Evolutionary conservation across 1,140 invertebrate species (phyloP).

Genomic region (Drosophila ananassae): DNA sequence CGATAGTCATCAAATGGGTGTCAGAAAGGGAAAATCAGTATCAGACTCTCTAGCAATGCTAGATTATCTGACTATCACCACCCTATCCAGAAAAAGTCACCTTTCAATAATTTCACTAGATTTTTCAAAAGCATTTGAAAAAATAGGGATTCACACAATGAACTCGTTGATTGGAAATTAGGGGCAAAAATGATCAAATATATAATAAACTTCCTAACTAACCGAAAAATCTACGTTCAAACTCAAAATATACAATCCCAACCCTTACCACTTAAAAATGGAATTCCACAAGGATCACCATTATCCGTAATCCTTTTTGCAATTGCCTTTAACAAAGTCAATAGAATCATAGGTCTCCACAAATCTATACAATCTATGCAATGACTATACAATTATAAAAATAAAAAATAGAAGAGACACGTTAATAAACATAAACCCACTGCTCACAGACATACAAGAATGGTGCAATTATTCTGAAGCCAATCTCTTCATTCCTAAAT

Average conservation of each 20-base stretch:
- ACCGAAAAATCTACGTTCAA: neutral
- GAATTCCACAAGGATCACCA: too few species aligned
- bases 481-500: neutral
- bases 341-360: neutral
- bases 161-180: neutral
- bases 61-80: neutral
- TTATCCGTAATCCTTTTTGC: too few species aligned
- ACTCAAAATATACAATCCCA: too few species aligned
- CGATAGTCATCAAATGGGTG: neutral
- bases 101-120: neutral
- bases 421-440: neutral
- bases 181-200: conserved; percentile 2
- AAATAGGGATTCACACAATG: neutral
- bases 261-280: too few species aligned
- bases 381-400: conserved; percentile 1
- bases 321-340: neutral
- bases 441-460: neutral
- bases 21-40: neutral
- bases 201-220: conserved; percentile 1
- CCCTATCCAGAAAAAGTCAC: neutral
- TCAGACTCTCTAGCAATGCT: neutral
- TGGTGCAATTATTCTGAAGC: neutral
- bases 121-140: neutral
- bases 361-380: neutral
- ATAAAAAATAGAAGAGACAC: neutral